Evolutionary conservation across 2,797 vertebrate species (phyloP).

Genomic region (Notolabrus celidotus): DNA sequence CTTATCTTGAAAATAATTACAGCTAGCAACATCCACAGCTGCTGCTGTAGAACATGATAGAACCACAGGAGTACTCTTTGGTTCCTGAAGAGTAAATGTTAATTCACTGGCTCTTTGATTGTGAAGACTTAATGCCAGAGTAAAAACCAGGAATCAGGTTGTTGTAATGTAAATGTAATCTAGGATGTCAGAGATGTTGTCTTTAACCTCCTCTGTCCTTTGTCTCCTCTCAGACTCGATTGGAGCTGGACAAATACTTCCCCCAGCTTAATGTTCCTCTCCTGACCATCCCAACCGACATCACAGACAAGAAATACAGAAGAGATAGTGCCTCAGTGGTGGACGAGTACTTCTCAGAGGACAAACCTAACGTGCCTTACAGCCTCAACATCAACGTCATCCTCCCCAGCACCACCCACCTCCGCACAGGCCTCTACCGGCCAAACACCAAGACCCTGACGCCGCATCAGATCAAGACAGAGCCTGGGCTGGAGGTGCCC

Average conservation of each 20-base stretch:
- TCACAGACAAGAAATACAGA: conserved; percentile 89
- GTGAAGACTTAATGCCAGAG: too few relatives aligned
- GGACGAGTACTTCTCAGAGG: conserved; percentile 92
- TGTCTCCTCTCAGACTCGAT: conserved; percentile 71
- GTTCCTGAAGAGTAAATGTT: too few relatives aligned
- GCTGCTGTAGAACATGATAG: too few relatives aligned
- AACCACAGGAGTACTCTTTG: too few relatives aligned
- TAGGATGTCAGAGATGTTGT: not conserved
- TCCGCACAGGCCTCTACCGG: conserved; percentile 91
- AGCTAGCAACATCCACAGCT: too few relatives aligned
- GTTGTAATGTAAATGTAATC: too few relatives aligned
- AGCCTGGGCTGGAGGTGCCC: conserved; percentile 86
- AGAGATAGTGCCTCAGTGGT: conserved; percentile 93
- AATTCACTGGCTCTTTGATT: too few relatives aligned
- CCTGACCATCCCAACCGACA: conserved; percentile 32
- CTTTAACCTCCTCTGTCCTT: not conserved
- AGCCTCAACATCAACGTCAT: conserved; percentile 95
- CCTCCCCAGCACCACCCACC: conserved; percentile 90
- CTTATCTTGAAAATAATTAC: too few relatives aligned
- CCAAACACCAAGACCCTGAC: conserved; percentile 77
- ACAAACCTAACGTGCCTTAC: conserved; percentile 86
- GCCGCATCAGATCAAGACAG: conserved; percentile 88
- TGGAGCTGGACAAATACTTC: conserved; percentile 93
- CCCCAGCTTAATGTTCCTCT: conserved; percentile 67
- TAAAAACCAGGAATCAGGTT: too few relatives aligned